Base-by-base conservation (phyloP, 2,113 vertebrate species). In the Sorex araneus region DNA sequence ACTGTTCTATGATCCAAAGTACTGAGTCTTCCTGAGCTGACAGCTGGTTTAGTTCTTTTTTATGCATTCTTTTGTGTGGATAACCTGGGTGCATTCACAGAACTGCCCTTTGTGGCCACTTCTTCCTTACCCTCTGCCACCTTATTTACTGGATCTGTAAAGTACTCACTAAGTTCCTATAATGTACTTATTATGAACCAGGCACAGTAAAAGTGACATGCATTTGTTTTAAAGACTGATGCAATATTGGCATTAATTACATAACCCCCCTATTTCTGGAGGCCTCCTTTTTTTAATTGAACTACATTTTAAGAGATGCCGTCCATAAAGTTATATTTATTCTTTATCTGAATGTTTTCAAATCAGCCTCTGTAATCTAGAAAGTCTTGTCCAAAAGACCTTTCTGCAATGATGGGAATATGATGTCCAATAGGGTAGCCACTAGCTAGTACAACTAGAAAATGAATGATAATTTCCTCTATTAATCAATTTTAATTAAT, bases 401-500 rank as follows among this genome's bases (percentile, higher is more conserved):
- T 78, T 79, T 74, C 9, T 50, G n/a, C 11, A 92, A 16, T 76
- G 25, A 78, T 67, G n/a, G 34, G 88, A 92, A 89, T 78, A 45
- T 89, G 43, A 89, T 89, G 16, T 80, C 34, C 69, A 77, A 75
- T 47, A 92, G 40, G 8, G 16, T 90, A 90, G 47, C 45, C 34
- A 84, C 18, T 64, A 75, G 78, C 40, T 84, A 90, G 47, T 27
- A 87, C 60, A 94, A 78, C 82, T 30, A 95, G 71, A 93, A 95
- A 70, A 15, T 40, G 60, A 86, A 90, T 50, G 21, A 60, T 91
- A 84, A 67, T 75, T 77, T 94, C 84, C 79, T 69, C 80, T 90
- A 94, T 93, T 87, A 94, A 90, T 80, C 75, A 90, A 78, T 32
- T 78, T 32, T 30, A 90, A 82, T 34, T 47, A 69, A 90, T 92